Evolutionary conservation across 2,888 invertebrate genomes (phyloP), one percentile per base, ranked within the genome.

Genomic region (Subacronicta megacephala): DNA sequence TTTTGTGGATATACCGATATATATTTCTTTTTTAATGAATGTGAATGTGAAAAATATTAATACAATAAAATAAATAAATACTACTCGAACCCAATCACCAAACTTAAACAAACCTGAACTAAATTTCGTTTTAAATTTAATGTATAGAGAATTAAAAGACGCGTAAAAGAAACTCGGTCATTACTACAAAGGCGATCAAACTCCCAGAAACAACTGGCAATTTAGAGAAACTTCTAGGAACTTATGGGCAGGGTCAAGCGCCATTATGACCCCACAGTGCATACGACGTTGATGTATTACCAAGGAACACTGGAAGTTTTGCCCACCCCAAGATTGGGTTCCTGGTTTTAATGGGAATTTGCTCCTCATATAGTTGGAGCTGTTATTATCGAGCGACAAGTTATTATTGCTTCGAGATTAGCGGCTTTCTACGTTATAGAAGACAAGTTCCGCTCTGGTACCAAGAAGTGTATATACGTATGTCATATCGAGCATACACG

Each of bases 211-310:
- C 45, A 44, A 68, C 7, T 15, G 26, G 15, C n/a, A 45, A 44
- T 37, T 61, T 52, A 18, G 44, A 9, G 33, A 16, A 66, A 66
- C 53, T 66, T 45, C 29, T 29, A 13, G 41, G 38, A 60, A 13
- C 55, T 56, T 72, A 72, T 73, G 42, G 57, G 59, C 42, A 69
- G 60, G 73, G 72, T 72, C 72, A 69, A 73, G 57, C 31, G 17
- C 58, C 26, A 72, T 68, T 68, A 55, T 20, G 26, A 37, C 47
- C 31, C 50, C 49, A 60, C 50, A 37, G 65, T 72, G 72, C 63
- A 63, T 53, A 61, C 41, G 72, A 70, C 70, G 40, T 63, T 72
- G 74, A 72, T 70, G 47, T 73, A 72, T 72, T 49, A 41, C 41
- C 29, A 7, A 13, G 10, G 26, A 36, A 7, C 9, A 18, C 55